Conservation (phyloP, 2,888 invertebrate species). For the Timema podura region DNA sequence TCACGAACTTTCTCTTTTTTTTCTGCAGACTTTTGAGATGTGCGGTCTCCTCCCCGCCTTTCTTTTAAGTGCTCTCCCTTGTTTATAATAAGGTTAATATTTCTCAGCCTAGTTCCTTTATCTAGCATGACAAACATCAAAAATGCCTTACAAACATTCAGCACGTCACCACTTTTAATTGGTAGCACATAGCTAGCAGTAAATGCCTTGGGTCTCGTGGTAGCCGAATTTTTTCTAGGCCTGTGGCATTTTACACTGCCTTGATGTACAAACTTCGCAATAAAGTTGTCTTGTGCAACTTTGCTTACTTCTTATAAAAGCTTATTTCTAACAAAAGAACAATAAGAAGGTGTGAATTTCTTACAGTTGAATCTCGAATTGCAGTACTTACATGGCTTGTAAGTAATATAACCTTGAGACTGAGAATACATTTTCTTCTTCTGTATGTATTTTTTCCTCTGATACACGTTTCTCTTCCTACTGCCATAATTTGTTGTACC, state of each 20-base stretch:
- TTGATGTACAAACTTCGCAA: not conserved
- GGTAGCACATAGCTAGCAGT: not conserved
- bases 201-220: not conserved
- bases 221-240: not conserved
- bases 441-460: not conserved
- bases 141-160: not conserved
- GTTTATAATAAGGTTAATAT: not conserved
- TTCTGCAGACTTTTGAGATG: not conserved
- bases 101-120: not conserved
- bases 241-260: not conserved
- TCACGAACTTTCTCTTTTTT: not conserved
- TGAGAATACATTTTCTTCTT: constrained; percentile 2
- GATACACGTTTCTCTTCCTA: not conserved
- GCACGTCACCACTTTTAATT: not conserved
- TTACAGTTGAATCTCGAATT: constrained; percentile 1
- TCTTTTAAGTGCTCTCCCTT: not conserved
- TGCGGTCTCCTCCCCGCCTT: not conserved
- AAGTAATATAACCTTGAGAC: not conserved
- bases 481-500: not conserved
- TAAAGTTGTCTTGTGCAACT: not conserved
- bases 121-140: not conserved
- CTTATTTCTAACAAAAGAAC: not conserved
- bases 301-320: not conserved
- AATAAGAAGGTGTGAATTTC: not conserved
- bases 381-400: not conserved